Base-by-base conservation (phyloP, 2,113 vertebrate genomes). In the Ceyx melanurus region DNA sequence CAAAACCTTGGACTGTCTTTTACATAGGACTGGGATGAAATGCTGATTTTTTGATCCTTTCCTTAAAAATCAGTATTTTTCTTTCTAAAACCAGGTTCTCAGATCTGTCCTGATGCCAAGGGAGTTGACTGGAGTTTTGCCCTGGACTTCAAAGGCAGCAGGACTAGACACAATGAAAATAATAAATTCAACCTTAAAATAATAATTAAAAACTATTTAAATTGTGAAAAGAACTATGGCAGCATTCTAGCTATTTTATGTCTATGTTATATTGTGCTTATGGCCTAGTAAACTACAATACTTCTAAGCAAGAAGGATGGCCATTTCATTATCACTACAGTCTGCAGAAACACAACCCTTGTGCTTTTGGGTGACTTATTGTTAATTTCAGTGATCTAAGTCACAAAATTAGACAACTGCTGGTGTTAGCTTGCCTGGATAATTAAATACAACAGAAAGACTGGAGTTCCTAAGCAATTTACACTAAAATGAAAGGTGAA, bases 351-450 rank as follows among this genome's bases (percentile, higher is more conserved):
- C 95, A 96, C 78, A 95, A 94, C 75, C 82, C 93, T 97, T 98
- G 97, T 98, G 97, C 97, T 97, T 98, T 96, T 95, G 71, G 74
- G 96, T 97, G 94, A 97, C 96, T 97, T 93, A 76, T 46, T 93
- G 62, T 93, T 97, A 90, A 86, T 76, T 93, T 92, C 80, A 93
- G 89, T 90, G 88, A 92, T 94, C 73, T 53, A 95, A 93, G 86
- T 91, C 93, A 97, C 94, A 90, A 77, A 89, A 93, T 64, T 75
- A 80, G 77, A 94, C 51, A 93, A 89, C 80, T 96, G 97, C 97
- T 97, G 97, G 97, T 97, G 89, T 92, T 97, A 73, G 51, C 91
- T 94, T 94, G 80, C 90, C 82, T 74, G 75, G 54, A 88, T 70
- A 82, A 64, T 50, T 22, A 42, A 82, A 74, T 89, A 53, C 13